phyloP scores from a whole-genome alignment of 2,888 invertebrate species.

The Belgica antarctica region DNA sequence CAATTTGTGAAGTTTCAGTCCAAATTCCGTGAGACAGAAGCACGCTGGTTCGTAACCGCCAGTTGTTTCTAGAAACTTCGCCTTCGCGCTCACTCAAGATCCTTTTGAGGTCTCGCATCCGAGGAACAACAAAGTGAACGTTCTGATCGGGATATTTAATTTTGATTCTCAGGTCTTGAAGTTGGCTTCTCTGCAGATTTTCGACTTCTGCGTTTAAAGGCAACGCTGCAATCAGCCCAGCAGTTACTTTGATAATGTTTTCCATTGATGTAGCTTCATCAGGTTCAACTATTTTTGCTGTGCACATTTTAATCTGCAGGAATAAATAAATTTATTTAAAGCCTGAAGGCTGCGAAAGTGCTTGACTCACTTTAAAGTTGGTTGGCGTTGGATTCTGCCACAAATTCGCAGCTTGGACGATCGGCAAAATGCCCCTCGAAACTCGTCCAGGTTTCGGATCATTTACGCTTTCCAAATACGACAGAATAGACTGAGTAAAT shows the following conservation, averaged over 20 bases:
- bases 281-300: constrained; percentile 80
- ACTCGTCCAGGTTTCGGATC: constrained; percentile 84
- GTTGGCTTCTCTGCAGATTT: constrained; percentile 70
- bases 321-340: constrained; percentile 37
- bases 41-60: constrained; percentile 78
- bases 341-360: constrained; percentile 44
- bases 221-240: constrained; percentile 84
- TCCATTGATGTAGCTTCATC: constrained; percentile 73
- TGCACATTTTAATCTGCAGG: constrained; percentile 71
- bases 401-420: constrained; percentile 62
- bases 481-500: constrained; percentile 77
- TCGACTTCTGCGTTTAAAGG: constrained; percentile 83
- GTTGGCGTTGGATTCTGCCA: constrained; percentile 68
- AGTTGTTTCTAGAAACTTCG: constrained; percentile 52
- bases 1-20: constrained; percentile 88
- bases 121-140: constrained; percentile 78
- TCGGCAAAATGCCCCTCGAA: constrained; percentile 72
- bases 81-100: constrained; percentile 61
- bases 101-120: constrained; percentile 71
- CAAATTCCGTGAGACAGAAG: constrained; percentile 87
- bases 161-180: constrained; percentile 73
- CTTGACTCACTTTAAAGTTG: constrained; percentile 60
- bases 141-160: constrained; percentile 91
- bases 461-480: constrained; percentile 70
- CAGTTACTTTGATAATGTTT: constrained; percentile 83